phyloP scores from a whole-genome alignment of 2,888 invertebrate genomes.

The Tromatobia lineatoria region DNA sequence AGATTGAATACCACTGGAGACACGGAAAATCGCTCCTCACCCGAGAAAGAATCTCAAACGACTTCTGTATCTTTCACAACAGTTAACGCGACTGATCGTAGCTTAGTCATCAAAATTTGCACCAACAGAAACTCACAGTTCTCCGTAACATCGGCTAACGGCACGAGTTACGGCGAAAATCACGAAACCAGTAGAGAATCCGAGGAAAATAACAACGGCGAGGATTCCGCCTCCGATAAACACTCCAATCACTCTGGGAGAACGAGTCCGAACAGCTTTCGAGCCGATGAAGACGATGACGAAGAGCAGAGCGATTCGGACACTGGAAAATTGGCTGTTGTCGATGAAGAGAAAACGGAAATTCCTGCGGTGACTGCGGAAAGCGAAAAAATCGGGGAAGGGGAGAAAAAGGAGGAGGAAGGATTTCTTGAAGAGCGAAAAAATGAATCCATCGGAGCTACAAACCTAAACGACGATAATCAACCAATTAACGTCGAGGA shows the following conservation, averaged over 20 bases:
- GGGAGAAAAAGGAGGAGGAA: slow-evolving; percentile 61
- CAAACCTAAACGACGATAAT: slow-evolving; percentile 28
- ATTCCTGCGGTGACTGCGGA: slow-evolving; percentile 72
- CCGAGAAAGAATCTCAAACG: slow-evolving; percentile 73
- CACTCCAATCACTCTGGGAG: slow-evolving; percentile 70
- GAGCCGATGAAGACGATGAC: slow-evolving; percentile 74
- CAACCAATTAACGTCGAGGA: slow-evolving; percentile 36
- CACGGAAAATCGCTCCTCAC: slow-evolving; percentile 58
- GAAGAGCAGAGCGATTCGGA: slow-evolving; percentile 81
- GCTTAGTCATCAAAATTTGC: slow-evolving; percentile 84
- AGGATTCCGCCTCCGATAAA: slow-evolving; percentile 65
- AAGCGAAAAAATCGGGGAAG: slow-evolving; percentile 26
- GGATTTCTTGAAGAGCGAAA: slow-evolving; percentile 25
- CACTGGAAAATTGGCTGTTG: slow-evolving; percentile 78
- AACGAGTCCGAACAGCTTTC: slow-evolving; percentile 69
- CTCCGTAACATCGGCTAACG: slow-evolving; percentile 76
- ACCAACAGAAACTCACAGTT: slow-evolving; percentile 83
- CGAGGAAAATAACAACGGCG: slow-evolving; percentile 65
- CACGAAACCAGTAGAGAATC: slow-evolving; percentile 70
- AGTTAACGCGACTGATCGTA: slow-evolving; percentile 80
- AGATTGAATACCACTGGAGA: slow-evolving; percentile 17
- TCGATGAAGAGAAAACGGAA: slow-evolving; percentile 71
- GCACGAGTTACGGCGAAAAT: slow-evolving; percentile 63
- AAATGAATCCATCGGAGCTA: slow-evolving; percentile 39
- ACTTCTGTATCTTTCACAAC: slow-evolving; percentile 77